Conservation (phyloP, 2,888 invertebrate genomes). For the Asteroscopus sphinx region DNA sequence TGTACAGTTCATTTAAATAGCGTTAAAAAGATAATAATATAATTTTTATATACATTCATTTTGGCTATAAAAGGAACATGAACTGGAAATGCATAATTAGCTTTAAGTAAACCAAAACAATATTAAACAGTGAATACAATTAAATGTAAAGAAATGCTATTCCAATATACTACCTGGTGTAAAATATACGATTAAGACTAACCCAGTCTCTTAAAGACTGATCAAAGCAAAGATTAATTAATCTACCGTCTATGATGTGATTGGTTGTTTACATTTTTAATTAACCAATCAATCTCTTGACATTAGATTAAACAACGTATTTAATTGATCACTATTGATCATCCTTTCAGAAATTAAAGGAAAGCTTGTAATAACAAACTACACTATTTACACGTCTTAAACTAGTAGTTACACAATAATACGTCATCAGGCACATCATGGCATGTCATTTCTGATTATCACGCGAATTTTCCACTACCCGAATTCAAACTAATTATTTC, state of each 20-base stretch:
- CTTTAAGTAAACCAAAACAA: slow-evolving; percentile 45
- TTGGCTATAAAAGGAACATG: slow-evolving; percentile 72
- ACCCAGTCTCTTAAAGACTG: too few species aligned
- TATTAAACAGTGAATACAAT: slow-evolving; percentile 47
- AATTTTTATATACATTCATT: slow-evolving; percentile 58
- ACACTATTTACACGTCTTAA: slow-evolving; percentile 53
- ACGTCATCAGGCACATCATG: slow-evolving; percentile 78
- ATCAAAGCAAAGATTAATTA: too few species aligned
- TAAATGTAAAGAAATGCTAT: slow-evolving; percentile 55
- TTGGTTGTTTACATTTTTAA: too few species aligned
- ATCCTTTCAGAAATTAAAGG: too few species aligned
- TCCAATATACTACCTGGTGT: slow-evolving; percentile 54
- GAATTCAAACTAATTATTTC: slow-evolving; percentile 42
- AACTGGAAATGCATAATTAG: slow-evolving; percentile 65
- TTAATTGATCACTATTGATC: too few species aligned
- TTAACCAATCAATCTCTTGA: too few species aligned
- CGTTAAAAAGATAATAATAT: slow-evolving; percentile 45
- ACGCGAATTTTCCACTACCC: slow-evolving; percentile 47
- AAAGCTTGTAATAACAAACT: slow-evolving; percentile 12
- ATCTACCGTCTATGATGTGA: too few species aligned
- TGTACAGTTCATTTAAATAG: slow-evolving; percentile 71
- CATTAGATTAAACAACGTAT: too few species aligned
- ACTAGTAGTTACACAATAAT: slow-evolving; percentile 51
- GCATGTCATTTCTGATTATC: slow-evolving; percentile 67
- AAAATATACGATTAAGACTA: slow-evolving; percentile 9